Conservation (phyloP, 2,888 invertebrate genomes). For the Idaea straminata region DNA sequence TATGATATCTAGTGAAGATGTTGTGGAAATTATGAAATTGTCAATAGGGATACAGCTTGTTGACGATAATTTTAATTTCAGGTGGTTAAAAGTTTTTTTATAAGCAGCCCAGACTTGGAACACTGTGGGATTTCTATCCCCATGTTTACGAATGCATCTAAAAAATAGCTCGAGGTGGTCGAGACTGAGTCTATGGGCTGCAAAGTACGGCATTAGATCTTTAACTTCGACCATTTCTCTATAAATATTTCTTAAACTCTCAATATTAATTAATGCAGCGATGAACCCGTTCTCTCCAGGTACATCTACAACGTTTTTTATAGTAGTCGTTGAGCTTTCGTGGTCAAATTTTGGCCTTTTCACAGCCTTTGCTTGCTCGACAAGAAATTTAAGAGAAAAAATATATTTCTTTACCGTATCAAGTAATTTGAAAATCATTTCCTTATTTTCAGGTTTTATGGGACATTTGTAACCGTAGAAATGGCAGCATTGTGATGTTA, state of each 20-base stretch:
- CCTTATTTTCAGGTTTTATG: not conserved
- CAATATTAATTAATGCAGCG: constrained; percentile 20
- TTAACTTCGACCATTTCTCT: constrained; percentile 13
- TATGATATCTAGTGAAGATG: not conserved
- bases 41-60: not conserved
- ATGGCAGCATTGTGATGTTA: constrained; percentile 10
- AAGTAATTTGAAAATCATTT: not conserved
- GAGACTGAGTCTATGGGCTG: constrained; percentile 23
- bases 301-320: not conserved
- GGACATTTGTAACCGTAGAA: constrained; percentile 10
- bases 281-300: constrained; percentile 17
- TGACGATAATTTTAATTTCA: not conserved
- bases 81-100: constrained; percentile 4
- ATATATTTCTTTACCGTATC: not conserved
- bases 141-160: constrained; percentile 18
- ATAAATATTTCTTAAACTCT: constrained; percentile 18
- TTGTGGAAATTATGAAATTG: not conserved
- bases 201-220: constrained; percentile 14
- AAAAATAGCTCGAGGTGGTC: constrained; percentile 23
- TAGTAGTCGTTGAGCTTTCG: not conserved
- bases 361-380: not conserved
- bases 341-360: not conserved
- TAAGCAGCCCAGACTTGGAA: not conserved
- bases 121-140: constrained; percentile 19
- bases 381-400: not conserved